Base-by-base conservation (phyloP, 2,797 vertebrate genomes). In the Muscicapa striata region DNA sequence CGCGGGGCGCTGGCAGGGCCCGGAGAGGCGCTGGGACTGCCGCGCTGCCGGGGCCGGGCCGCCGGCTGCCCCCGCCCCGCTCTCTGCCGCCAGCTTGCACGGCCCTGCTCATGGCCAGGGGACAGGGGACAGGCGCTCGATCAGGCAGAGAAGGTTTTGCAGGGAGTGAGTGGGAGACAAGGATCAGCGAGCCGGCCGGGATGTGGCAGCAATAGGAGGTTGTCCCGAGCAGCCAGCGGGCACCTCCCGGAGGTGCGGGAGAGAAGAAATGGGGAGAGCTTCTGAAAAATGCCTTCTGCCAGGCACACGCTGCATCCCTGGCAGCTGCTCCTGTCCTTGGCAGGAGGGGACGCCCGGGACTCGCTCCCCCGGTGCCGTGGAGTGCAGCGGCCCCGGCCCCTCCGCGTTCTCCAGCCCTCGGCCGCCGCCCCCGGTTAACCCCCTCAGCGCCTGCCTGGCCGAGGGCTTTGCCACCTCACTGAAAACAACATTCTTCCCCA, bases 311-410 rank as follows among this genome's bases (percentile, higher is more conserved):
- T 49, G 41, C 55, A 19, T 36, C 12, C 10, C 17, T 22, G 13
- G 3, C 23, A 16, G 64, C 23, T 40, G 26, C 58, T 27, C 4
- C 51, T 9, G 52, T 27, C 23, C 58, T 32, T 23, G 63, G 11
- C 29, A 15, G 5, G 54, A 55, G 18, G 13, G 22, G 16, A 15
- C 36, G 19, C 5, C 8, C 17, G 2, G 24, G 23, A 40, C 7
- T 15, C 11, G 2, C 7, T 34, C 13, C 1, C 27, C 26, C 17
- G 0, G 3, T 46, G 8, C 63, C 5, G 3, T 2, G 11, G 55
- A 21, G 6, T 23, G 23, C 55, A n/a, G 41, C 4, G 10, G 9
- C 21, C 41, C 27, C 17, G 15, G 36, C 57, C 32, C 15, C 48
- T 6, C 46, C 13, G 43, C 34, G 0, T 13, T 48, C 68, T n/a